A percentile compares a stretch with the other conserved stretches of the same genome.
phyloP scores from a whole-genome alignment of 2,797 vertebrate species.

The Anabacerthia variegaticeps region DNA sequence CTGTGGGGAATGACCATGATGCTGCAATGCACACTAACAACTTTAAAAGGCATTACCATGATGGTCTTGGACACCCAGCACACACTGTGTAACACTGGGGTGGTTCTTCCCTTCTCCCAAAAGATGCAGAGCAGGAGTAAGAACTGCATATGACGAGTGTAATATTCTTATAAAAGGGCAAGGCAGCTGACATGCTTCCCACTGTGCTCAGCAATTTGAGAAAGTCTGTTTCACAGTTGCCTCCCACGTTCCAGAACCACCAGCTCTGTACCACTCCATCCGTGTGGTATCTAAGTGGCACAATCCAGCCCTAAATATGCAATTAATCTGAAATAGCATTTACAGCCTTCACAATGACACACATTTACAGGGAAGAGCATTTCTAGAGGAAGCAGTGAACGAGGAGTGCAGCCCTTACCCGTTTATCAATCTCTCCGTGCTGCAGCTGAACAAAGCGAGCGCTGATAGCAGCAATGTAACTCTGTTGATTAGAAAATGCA shows the following conservation, averaged over 20 bases:
- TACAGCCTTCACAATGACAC: neutral
- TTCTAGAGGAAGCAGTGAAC: neutral
- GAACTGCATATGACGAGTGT: neutral
- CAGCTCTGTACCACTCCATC: neutral
- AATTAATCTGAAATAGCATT: neutral
- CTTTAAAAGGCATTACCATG: neutral
- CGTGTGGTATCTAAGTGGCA: neutral
- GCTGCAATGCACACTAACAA: neutral
- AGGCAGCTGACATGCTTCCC: slow-evolving; percentile 40
- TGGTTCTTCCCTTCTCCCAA: neutral
- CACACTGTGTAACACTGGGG: neutral
- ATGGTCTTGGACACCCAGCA: neutral
- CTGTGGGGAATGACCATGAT: neutral
- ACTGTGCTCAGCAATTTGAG: neutral
- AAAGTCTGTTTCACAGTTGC: slow-evolving; percentile 29
- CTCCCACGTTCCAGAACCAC: slow-evolving; percentile 27
- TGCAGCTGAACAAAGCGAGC: slow-evolving; percentile 99
- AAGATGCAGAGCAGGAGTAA: neutral
- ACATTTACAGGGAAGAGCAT: neutral
- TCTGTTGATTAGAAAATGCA: slow-evolving; percentile 99
- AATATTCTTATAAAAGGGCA: slow-evolving; percentile 18
- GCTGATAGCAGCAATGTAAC: slow-evolving; percentile 99
- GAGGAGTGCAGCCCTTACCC: slow-evolving; percentile 81
- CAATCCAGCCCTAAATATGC: neutral
- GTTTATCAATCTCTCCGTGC: slow-evolving; percentile 99